These are phyloP conservation scores for Sinocyclocheilus anophthalmus DNA, from an alignment of 2,113 vertebrate genomes.

Conservation along the genomic window DNA sequence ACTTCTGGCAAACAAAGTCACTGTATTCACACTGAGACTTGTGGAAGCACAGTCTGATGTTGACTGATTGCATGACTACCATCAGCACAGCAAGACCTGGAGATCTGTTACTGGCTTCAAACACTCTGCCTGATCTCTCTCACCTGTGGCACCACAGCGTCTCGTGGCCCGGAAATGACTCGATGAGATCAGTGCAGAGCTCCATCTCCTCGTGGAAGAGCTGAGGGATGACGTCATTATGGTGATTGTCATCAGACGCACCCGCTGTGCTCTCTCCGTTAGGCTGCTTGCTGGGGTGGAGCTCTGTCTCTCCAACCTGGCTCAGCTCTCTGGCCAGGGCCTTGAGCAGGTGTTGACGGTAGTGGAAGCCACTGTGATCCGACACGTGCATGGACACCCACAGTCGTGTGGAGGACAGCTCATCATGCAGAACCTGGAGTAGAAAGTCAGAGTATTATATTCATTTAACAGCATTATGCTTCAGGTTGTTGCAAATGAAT, in stretches of 20 bases:
- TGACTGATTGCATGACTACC: background rate
- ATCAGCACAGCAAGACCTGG: conserved; percentile 23
- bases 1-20: conserved; percentile 48
- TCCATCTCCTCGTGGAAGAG: conserved; percentile 87
- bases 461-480: background rate
- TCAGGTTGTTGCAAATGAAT: background rate
- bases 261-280: conserved; percentile 67
- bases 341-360: conserved; percentile 93
- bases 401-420: conserved; percentile 86
- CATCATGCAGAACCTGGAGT: conserved; percentile 87
- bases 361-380: conserved; percentile 98
- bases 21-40: conserved; percentile 1
- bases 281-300: conserved; percentile 64
- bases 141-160: conserved; percentile 97
- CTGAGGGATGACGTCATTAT: conserved; percentile 59
- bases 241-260: conserved; percentile 52
- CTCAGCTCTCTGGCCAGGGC: conserved; percentile 77
- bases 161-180: conserved; percentile 93
- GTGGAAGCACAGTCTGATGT: conserved; percentile 6
- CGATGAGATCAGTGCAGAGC: conserved; percentile 90
- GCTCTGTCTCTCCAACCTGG: conserved; percentile 63
- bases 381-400: conserved; percentile 97
- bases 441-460: background rate
- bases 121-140: conserved; percentile 55
- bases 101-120: background rate